Base-by-base conservation (phyloP, 2,797 vertebrate species). In the Vireo griseus region DNA sequence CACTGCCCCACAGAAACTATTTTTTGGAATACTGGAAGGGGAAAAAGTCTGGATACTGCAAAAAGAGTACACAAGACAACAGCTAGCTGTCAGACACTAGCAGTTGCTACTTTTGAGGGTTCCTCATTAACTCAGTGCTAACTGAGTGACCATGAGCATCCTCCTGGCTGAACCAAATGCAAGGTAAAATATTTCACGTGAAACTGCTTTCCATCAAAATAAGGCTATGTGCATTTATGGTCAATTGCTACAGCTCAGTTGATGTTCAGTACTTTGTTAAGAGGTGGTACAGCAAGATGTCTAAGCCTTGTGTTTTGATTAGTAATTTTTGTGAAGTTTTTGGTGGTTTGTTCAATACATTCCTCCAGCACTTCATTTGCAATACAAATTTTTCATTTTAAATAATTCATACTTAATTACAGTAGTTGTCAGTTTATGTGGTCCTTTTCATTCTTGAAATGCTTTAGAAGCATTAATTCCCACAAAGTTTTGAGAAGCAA, bases 371-470 rank as follows among this genome's bases (percentile, higher is more conserved):
- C 86, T 96, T 97, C 94, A 95, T 92, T 92, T 94, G 82, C 94
- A 96, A 95, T 95, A 95, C 95, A 93, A 95, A 94, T 96, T 95
- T 94, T 95, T 80, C 80, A 71, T 90, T 96, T 93, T 85, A 91
- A 91, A 91, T 90, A 94, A 90, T 95, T 95, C 92, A 79, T 97
- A 95, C 90, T 95, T 95, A 95, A 95, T 97, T 97, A 94, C 92
- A 94, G 94, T 91, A 96, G 90, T 95, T 95, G 88, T 94, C 95
- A 73, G 90, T 96, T 96, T 96, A 66, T 94, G 86, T 95, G 93
- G 95, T 95, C 94, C 94, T 96, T 96, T 96, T 96, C 93, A 96
- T 95, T 95, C 93, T 96, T 95, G 94, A 95, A 95, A 96, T 71
- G 95, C 93, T 96, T 96, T 96, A 95, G 93, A 96, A 95, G 78